Evolutionary conservation across 2,888 invertebrate species (phyloP), one percentile per base, ranked within the genome.

Genomic region (Tuberolachnus salignus): DNA sequence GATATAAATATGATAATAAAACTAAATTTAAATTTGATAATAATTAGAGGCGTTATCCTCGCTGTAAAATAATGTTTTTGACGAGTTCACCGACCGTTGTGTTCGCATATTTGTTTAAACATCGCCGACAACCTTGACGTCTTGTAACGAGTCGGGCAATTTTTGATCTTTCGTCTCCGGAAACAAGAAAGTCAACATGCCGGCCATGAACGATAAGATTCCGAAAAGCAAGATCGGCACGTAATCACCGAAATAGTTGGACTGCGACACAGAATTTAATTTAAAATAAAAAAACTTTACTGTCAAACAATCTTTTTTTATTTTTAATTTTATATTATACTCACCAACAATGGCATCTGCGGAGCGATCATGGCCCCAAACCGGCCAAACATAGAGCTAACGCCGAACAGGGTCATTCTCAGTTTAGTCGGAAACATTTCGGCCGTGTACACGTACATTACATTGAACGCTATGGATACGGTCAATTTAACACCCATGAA

Each of bases 151-250:
- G 85, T 92, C 92, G 6, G 88, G 88, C 64, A 88, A 84, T 82
- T 90, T 88, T 82, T 88, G 88, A 83, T 91, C 90, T 71, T 88
- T 85, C 0, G 92, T 92, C 85, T 92, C 92, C 0, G 92, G 92
- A 80, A 92, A 89, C 82, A 89, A 85, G 19, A 91, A 84, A 0
- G 91, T 89, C 75, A 91, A 84, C n/a, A 88, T 81, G 16, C 89
- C 90, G 63, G 91, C 90, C 64, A 89, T 84, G 3, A 89, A 83
- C 66, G 90, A 89, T 88, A 91, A 89, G 1, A 84, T 85, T 0
- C 90, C 90, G 83, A 91, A 92, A 69, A 91, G 87, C 51, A 91
- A 86, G 3, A 91, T 87, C 1, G 92, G 92, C 84, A 91, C 86
- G 1, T 88, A 84, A 34, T 84, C 82, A 23, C 82, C 82, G 9